A percentile compares a stretch with the other conserved stretches of the same genome.
Conservation (phyloP, 2,888 invertebrate species). For the Monochamus alternatus region DNA sequence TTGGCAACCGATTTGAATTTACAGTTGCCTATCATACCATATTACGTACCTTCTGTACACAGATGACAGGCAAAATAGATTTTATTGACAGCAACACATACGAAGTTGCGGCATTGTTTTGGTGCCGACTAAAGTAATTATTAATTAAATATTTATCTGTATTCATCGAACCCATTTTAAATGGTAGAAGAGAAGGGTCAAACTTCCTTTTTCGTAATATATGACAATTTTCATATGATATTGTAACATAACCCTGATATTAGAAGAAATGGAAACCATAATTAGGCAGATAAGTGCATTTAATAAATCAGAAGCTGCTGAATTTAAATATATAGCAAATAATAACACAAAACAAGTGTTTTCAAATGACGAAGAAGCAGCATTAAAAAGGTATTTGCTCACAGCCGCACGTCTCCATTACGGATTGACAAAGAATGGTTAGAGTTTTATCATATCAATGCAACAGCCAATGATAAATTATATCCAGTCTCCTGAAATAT, state of each 20-base stretch:
- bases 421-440: slow-evolving; percentile 41
- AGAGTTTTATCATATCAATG: slow-evolving; percentile 44
- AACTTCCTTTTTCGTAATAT: slow-evolving; percentile 3
- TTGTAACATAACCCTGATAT: slow-evolving; percentile 1
- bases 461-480: slow-evolving; percentile 52
- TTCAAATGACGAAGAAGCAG: slow-evolving; percentile 20
- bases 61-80: no score
- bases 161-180: neutral
- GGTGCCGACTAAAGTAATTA: slow-evolving; percentile 1
- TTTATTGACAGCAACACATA: no score
- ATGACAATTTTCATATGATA: slow-evolving; percentile 1
- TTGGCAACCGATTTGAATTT: no score
- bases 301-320: neutral
- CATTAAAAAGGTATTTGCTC: slow-evolving; percentile 20
- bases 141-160: slow-evolving; percentile 3
- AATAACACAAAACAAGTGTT: slow-evolving; percentile 20
- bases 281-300: slow-evolving; percentile 10
- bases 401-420: slow-evolving; percentile 37
- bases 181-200: neutral
- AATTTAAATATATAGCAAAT: slow-evolving; percentile 13
- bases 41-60: no score
- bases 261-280: slow-evolving; percentile 5
- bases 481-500: slow-evolving; percentile 44
- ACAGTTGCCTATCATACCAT: no score
- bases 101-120: neutral